A percentile compares a stretch with the other conserved stretches of the same genome.
phyloP scores from a whole-genome alignment of 1,140 invertebrate species.

The Musca domestica region DNA sequence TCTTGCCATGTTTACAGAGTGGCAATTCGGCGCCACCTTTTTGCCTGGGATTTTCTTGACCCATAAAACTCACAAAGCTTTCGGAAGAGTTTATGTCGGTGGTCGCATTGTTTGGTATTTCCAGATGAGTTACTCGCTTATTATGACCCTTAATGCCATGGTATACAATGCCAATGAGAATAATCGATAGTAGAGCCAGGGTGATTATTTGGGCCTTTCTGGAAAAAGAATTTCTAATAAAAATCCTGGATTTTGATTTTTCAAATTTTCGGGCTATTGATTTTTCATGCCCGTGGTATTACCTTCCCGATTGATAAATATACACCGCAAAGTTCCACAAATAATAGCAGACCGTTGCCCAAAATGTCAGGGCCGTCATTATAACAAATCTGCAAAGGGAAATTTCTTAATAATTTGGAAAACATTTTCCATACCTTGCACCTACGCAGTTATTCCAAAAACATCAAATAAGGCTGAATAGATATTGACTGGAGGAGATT shows the following conservation, averaged over 20 bases:
- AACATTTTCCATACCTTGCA: neutral
- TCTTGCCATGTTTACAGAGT: no score
- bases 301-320: conserved; percentile 7
- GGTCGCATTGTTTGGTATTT: no score
- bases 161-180: neutral
- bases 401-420: neutral
- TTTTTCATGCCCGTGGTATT: neutral
- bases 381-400: conserved; percentile 37
- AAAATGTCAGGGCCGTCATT: conserved; percentile 40
- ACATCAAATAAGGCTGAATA: conserved; percentile 8
- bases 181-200: neutral
- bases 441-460: conserved; percentile 24
- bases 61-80: no score
- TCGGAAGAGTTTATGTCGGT: no score
- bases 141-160: neutral
- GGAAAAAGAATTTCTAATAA: neutral
- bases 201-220: conserved; percentile 8
- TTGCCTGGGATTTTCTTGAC: no score
- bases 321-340: neutral
- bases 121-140: no score
- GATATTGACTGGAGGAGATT: neutral
- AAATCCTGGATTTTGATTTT: neutral
- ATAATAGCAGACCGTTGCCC: conserved; percentile 37
- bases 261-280: no score
- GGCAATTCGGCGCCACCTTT: no score